These are phyloP conservation scores for Diphyllodes magnificus DNA, from an alignment of 2,113 vertebrate species.

Conservation along the genomic window DNA sequence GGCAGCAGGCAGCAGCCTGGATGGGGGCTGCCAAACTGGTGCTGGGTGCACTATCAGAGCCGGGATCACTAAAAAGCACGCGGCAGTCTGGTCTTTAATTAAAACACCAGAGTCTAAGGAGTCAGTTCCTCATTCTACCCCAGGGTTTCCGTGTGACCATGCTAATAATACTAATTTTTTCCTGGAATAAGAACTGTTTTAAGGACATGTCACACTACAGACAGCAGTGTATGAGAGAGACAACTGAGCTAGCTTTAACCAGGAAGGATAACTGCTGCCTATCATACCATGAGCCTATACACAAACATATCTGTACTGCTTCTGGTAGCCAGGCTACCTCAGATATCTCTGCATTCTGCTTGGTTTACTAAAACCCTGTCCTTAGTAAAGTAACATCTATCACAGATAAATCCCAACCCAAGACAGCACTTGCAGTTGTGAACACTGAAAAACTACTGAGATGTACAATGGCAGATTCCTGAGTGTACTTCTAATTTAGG, in stretches of 20 bases:
- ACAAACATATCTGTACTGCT: neutral
- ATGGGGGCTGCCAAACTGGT: neutral
- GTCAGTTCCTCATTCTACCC: neutral
- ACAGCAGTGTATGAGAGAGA: neutral
- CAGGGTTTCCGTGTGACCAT: neutral
- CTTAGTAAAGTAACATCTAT: neutral
- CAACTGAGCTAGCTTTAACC: neutral
- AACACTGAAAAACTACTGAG: neutral
- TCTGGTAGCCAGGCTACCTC: neutral
- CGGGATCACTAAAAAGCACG: fast-evolving
- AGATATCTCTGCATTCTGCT: neutral
- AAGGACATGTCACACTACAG: neutral
- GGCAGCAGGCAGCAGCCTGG: neutral
- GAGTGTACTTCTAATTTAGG: neutral
- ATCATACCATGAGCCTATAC: neutral
- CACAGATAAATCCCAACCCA: neutral
- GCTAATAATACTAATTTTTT: neutral
- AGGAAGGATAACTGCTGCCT: neutral
- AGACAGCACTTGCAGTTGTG: neutral
- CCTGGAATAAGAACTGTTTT: neutral
- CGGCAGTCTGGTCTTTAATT: neutral
- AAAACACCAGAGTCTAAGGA: neutral
- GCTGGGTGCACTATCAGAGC: neutral
- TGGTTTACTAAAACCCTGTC: neutral
- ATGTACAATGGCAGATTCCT: neutral